Percentiles rank a stretch among this genome's conserved stretches.
Evolutionary conservation across 2,113 vertebrate genomes (phyloP).

Genomic region (Thomomys bottae): DNA sequence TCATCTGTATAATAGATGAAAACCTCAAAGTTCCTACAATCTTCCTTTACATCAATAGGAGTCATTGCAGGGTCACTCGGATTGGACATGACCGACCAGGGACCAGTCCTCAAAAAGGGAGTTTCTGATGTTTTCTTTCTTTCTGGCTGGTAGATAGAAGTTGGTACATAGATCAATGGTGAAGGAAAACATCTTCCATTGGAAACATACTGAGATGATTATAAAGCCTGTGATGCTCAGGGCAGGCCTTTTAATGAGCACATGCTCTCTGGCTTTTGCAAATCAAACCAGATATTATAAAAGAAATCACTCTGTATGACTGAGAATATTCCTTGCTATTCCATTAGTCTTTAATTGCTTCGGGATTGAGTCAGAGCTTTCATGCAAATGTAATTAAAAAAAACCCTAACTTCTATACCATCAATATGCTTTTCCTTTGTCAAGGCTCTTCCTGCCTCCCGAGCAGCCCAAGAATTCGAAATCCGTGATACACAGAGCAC

Average conservation of each 20-base stretch:
- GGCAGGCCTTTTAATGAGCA: slow-evolving; percentile 1
- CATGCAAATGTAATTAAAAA: slow-evolving; percentile 5
- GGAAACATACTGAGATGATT: slow-evolving; percentile 23
- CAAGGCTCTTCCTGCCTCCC: background rate
- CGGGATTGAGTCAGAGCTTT: slow-evolving; percentile 12
- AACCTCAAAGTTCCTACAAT: slow-evolving; percentile 23
- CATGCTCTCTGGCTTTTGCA: slow-evolving; percentile 1
- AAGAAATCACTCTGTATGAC: slow-evolving; percentile 18
- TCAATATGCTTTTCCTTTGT: background rate
- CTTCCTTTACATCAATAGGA: background rate
- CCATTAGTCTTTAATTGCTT: slow-evolving; percentile 32
- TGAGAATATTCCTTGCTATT: background rate
- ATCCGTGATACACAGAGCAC: background rate
- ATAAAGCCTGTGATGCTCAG: slow-evolving; percentile 3
- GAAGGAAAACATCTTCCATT: background rate
- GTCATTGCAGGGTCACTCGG: background rate
- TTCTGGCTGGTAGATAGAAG: background rate
- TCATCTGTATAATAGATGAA: slow-evolving; percentile 4
- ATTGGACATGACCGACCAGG: background rate
- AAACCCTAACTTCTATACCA: background rate
- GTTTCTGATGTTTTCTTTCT: slow-evolving; percentile 1
- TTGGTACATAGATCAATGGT: background rate
- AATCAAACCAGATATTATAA: slow-evolving; percentile 16
- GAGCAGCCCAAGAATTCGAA: background rate
- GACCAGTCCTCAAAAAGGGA: background rate